Evolutionary conservation across 2,797 vertebrate species (phyloP).

Genomic region (Microctenopoma stevenorrisi): DNA sequence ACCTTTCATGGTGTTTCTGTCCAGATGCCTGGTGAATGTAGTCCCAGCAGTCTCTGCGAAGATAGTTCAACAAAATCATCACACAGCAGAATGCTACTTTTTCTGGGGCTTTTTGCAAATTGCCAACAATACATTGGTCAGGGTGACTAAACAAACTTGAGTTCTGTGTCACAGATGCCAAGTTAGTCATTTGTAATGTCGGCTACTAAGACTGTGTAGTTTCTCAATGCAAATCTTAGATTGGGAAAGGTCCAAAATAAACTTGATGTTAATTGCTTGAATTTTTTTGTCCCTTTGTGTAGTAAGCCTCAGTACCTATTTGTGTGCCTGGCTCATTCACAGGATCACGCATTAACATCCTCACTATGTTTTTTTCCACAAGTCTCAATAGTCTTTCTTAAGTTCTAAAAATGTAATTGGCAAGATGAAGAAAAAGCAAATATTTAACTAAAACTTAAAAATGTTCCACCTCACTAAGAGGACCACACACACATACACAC

Average conservation of each 20-base stretch:
- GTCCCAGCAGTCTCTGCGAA: too few species aligned
- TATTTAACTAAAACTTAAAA: conserved; percentile 80
- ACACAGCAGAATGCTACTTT: too few species aligned
- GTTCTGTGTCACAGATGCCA: conserved; percentile 64
- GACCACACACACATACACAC: conserved; percentile 77
- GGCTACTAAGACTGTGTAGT: conserved; percentile 78
- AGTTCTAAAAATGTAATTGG: conserved; percentile 72
- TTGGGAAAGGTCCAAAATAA: conserved; percentile 61
- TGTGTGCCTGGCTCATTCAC: conserved; percentile 52
- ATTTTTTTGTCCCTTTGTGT: conserved; percentile 41
- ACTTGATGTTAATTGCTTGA: conserved; percentile 43
- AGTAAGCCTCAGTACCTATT: conserved; percentile 19
- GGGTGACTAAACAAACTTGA: conserved; percentile 70
- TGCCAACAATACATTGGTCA: conserved; percentile 62
- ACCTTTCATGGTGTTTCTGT: too few species aligned
- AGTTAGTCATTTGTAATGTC: conserved; percentile 83
- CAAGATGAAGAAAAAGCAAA: conserved; percentile 77
- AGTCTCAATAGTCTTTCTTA: conserved; percentile 39
- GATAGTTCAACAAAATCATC: too few species aligned
- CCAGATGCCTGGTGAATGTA: too few species aligned
- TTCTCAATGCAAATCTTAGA: conserved; percentile 71
- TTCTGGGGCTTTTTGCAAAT: too few species aligned
- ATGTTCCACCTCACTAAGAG: conserved; percentile 74
- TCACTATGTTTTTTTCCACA: conserved; percentile 41
- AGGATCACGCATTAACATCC: conserved; percentile 34